Base-by-base conservation (phyloP, 2,113 vertebrate species). In the Menidia beryllina region DNA sequence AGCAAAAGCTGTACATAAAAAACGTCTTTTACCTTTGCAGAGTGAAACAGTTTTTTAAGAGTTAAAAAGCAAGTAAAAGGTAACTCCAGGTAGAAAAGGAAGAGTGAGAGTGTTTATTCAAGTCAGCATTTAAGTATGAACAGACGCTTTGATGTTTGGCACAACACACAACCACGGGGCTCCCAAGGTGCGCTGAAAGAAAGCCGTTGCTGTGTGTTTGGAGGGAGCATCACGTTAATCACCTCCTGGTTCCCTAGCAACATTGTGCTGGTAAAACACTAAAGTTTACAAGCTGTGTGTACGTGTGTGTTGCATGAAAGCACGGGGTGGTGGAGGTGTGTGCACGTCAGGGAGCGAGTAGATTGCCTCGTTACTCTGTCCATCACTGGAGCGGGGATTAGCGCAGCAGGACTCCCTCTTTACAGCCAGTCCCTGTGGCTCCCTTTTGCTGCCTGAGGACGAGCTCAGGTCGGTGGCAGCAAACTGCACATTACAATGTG, bases 191-290 rank as follows among this genome's bases (percentile, higher is more conserved):
- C 20, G 15, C 10, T 52, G 66, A 72, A 73, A 78, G 63, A 67
- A 56, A 68, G 41, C 24, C 25, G 59, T 1, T 23, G 13, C 51
- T 49, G 23, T 56, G 17, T 53, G 61, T 52, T 48, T 69, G 54
- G 41, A 43, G 67, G 26, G 27, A 51, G 68, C 53, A 12, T 67
- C 77, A 77, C 36, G 71, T 83, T 82, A 81, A 87, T 86, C 71
- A 77, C 79, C 66, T 76, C 73, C 68, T 62, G 73, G 87, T 87
- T 60, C 78, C 88, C 83, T 84, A 81, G 83, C 88, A 88, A 88
- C 85, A 0, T 67, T 52, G 19, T 61, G 81, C 73, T 79, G 81
- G 76, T 74, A 77, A 81, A 85, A 69, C n/a, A 56, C 71, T 65
- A 73, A 74, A 72, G 75, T 87, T 86, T 87, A 86, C 80, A 64